Percentiles rank a stretch among this genome's conserved stretches.
phyloP scores from a whole-genome alignment of 2,888 invertebrate species.

The Agrenia bidenticulata region DNA sequence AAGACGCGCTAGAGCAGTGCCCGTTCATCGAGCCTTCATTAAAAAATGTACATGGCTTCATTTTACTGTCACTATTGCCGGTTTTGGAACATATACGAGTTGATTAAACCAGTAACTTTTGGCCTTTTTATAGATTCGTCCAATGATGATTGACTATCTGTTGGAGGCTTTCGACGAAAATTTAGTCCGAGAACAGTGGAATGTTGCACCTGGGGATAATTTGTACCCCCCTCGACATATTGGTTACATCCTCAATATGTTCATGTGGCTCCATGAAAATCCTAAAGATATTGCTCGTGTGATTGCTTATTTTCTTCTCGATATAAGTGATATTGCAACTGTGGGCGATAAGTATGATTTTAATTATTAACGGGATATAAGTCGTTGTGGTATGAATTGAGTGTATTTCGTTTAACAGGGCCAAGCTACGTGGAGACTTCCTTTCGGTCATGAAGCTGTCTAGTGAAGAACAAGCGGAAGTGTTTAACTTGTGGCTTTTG shows the following conservation, averaged over 20 bases:
- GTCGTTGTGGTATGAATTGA: background rate
- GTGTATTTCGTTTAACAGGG: constrained; percentile 8
- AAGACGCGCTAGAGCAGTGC: constrained; percentile 32
- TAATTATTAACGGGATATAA: background rate
- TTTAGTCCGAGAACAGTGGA: constrained; percentile 42
- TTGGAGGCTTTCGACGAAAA: constrained; percentile 43
- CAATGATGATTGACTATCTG: constrained; percentile 50
- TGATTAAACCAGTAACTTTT: background rate
- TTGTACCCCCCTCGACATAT: constrained; percentile 51
- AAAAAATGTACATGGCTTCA: constrained; percentile 41
- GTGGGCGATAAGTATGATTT: background rate
- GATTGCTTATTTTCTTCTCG: constrained; percentile 50
- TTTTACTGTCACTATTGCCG: too few relatives aligned
- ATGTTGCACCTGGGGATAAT: constrained; percentile 36
- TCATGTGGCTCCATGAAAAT: constrained; percentile 46
- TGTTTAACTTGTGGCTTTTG: constrained; percentile 46
- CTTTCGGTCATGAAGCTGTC: constrained; percentile 40
- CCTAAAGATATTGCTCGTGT: constrained; percentile 44
- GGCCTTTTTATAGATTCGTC: constrained; percentile 31
- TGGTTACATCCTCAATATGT: constrained; percentile 48
- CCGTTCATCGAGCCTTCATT: constrained; percentile 38
- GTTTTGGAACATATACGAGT: too few relatives aligned
- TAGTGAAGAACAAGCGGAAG: constrained; percentile 44
- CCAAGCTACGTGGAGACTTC: constrained; percentile 47
- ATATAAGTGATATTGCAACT: constrained; percentile 24